phyloP scores from a whole-genome alignment of 2,888 invertebrate genomes.

The Machimus rusticus region DNA sequence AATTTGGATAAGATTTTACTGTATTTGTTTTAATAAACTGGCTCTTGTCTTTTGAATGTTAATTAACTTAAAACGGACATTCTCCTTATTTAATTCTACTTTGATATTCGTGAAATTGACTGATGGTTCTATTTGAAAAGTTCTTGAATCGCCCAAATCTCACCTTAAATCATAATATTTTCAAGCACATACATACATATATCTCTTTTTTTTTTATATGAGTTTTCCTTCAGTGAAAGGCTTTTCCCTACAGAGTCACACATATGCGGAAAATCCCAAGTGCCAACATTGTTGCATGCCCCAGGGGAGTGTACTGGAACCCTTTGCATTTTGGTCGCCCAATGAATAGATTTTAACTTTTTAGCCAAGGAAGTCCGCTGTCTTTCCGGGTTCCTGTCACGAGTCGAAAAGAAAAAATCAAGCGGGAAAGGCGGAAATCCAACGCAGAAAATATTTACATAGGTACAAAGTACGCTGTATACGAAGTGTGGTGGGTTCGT shows the following conservation, averaged over 20 bases:
- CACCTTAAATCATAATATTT: neutral
- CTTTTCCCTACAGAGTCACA: neutral
- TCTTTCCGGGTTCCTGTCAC: neutral
- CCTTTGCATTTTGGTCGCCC: neutral
- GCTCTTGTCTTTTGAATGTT: too few relatives aligned
- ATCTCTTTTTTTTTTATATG: neutral
- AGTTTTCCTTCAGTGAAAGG: neutral
- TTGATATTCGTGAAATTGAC: too few relatives aligned
- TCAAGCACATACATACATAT: neutral
- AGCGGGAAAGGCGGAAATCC: neutral
- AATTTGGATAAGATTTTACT: too few relatives aligned
- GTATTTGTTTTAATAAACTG: too few relatives aligned
- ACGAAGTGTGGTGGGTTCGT: neutral
- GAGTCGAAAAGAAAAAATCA: neutral
- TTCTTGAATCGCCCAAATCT: neutral
- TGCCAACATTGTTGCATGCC: neutral
- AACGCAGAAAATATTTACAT: slow-evolving; percentile 37
- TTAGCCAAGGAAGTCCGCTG: slow-evolving; percentile 26
- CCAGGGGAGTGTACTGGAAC: neutral
- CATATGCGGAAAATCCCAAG: neutral
- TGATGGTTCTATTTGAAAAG: neutral
- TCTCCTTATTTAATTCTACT: too few relatives aligned
- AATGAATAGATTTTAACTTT: slow-evolving; percentile 29
- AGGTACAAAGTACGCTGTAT: slow-evolving; percentile 8
- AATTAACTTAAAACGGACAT: too few relatives aligned